A percentile compares a stretch with the other conserved stretches of the same genome.
Conservation (phyloP, 2,113 vertebrate genomes). For the Piaya cayana region DNA sequence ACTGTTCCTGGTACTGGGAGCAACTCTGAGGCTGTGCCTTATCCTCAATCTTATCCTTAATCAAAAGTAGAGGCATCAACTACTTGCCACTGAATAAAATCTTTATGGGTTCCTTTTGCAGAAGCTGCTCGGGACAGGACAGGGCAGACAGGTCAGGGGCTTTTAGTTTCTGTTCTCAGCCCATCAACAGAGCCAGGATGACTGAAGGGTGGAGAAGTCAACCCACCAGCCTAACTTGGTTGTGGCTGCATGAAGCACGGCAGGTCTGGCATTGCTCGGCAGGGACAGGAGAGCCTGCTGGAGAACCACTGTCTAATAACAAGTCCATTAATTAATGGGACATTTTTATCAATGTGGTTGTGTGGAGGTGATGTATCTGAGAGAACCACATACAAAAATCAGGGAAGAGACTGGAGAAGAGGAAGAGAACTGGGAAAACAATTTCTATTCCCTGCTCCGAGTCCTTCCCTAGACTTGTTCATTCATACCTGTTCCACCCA, state of each 20-base stretch:
- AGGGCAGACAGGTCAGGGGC: constrained; percentile 26
- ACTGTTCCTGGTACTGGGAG: constrained; percentile 15
- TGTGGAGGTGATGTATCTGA: background rate
- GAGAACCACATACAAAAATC: background rate
- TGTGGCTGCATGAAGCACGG: background rate
- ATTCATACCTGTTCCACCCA: background rate
- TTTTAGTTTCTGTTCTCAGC: constrained; percentile 1
- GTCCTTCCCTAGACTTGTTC: background rate
- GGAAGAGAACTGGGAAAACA: background rate
- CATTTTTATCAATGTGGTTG: background rate
- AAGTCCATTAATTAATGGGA: background rate
- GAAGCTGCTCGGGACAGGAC: constrained; percentile 6
- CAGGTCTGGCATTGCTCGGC: background rate
- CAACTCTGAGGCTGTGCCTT: constrained; percentile 9
- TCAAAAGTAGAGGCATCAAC: background rate
- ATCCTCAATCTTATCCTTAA: background rate
- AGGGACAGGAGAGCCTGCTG: background rate
- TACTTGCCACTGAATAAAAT: background rate
- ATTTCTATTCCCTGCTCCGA: background rate
- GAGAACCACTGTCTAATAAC: background rate
- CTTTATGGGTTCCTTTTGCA: constrained; percentile 1
- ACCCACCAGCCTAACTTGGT: background rate
- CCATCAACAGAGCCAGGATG: constrained; percentile 11
- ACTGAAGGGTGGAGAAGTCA: background rate
- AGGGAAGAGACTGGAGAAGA: background rate